Conservation (phyloP, 53 echinoderm and acorn worm species). For the Holothuria leucospilota region DNA sequence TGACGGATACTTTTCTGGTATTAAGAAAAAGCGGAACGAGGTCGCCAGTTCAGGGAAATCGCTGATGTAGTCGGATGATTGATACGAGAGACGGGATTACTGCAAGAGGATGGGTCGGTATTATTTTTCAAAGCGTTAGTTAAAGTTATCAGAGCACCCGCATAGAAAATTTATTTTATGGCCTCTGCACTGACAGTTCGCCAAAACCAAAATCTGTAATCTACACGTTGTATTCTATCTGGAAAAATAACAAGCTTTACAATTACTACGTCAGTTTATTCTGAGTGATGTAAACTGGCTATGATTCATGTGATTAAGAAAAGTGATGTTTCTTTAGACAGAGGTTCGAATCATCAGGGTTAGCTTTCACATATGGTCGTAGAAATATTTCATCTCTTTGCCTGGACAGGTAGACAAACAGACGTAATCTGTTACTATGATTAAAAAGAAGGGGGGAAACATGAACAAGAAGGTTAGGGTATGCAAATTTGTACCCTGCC, state of each 20-base stretch:
- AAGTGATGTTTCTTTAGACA: constrained; percentile 1
- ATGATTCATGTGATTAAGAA: constrained; percentile 35
- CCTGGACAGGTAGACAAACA: constrained; percentile 18
- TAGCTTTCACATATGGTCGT: constrained; percentile 23
- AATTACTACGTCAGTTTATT: constrained; percentile 39
- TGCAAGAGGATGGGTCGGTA: no score
- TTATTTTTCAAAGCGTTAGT: constrained; percentile 15
- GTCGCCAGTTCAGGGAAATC: no score
- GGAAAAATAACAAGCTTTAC: constrained; percentile 5
- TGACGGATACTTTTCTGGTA: no score
- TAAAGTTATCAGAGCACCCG: background rate
- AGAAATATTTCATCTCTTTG: constrained; percentile 41
- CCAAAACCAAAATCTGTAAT: constrained; percentile 1
- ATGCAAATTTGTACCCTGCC: constrained; percentile 7
- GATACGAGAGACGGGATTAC: no score
- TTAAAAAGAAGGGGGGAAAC: background rate
- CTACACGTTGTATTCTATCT: constrained; percentile 8
- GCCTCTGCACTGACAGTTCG: constrained; percentile 16
- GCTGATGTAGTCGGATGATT: no score
- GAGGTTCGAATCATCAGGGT: background rate
- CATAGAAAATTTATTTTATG: constrained; percentile 38
- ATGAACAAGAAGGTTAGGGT: constrained; percentile 1
- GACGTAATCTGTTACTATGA: constrained; percentile 7
- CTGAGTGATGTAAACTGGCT: constrained; percentile 40
- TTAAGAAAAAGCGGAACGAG: no score